phyloP scores from a whole-genome alignment of 2,888 invertebrate species.

The Herminia tarsipennalis region DNA sequence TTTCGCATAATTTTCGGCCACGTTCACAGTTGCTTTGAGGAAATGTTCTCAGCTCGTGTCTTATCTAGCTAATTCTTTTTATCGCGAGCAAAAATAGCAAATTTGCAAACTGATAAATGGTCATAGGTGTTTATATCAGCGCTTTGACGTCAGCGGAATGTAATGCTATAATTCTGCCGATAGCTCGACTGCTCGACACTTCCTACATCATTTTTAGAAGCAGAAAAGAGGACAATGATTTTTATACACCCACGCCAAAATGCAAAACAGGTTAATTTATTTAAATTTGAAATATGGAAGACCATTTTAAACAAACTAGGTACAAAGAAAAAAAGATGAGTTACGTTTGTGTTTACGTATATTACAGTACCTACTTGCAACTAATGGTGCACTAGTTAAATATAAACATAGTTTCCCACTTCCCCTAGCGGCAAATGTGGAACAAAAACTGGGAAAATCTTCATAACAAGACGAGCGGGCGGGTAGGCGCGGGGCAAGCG shows the following conservation, averaged over 20 bases:
- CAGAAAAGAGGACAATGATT: slow-evolving; percentile 12
- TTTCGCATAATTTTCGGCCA: slow-evolving; percentile 44
- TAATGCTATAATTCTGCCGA: slow-evolving; percentile 7
- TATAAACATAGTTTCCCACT: slow-evolving; percentile 17
- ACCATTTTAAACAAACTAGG: too few species aligned
- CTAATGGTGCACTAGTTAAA: slow-evolving; percentile 13
- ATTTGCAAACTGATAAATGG: slow-evolving; percentile 60
- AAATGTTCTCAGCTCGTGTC: slow-evolving; percentile 62
- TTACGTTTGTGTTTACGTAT: not conserved
- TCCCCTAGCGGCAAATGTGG: slow-evolving; percentile 15
- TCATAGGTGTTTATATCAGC: slow-evolving; percentile 45
- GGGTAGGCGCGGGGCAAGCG: slow-evolving; percentile 29
- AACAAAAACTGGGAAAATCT: slow-evolving; percentile 29
- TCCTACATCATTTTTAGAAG: slow-evolving; percentile 17
- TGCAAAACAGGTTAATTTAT: slow-evolving; percentile 3
- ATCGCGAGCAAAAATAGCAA: slow-evolving; percentile 60
- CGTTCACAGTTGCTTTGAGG: slow-evolving; percentile 68
- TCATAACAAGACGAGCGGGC: slow-evolving; percentile 25
- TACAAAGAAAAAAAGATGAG: not conserved
- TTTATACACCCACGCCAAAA: not conserved
- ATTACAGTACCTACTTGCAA: not conserved
- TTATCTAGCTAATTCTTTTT: slow-evolving; percentile 61
- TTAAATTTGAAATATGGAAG: too few species aligned
- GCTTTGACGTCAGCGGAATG: slow-evolving; percentile 50
- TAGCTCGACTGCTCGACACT: slow-evolving; percentile 22